Base-by-base conservation (phyloP, 2,888 invertebrate species). In the Standfussiana lucernea region DNA sequence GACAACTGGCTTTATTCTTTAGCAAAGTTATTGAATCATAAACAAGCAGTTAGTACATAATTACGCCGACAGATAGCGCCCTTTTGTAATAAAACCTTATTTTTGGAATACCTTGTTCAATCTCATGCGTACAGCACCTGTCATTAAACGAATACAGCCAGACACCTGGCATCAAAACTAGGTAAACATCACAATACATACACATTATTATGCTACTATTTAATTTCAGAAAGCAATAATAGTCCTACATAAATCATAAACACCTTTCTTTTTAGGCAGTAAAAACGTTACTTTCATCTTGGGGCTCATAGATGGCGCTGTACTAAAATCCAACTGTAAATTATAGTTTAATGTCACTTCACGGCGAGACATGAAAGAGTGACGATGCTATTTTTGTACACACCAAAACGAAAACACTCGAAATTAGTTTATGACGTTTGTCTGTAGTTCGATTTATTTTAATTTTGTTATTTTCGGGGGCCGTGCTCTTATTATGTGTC, bases 401-500 rank as follows among this genome's bases (percentile, higher is more conserved):
- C 91, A 94, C 94, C 95, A 96, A 96, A 96, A 96, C 94, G 96
- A 96, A 96, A 95, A 96, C 96, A 95, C 93, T 96, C 96, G 96
- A 96, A 96, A 96, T 96, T 96, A 96, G 96, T 96, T 96, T 96
- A 96, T 96, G 96, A 96, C 96, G 96, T 94, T 95, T 96, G 96
- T 95, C 96, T 95, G 95, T 95, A 95, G 95, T 96, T 96, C 96
- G 96, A 96, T 96, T 96, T 96, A 96, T 96, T 96, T 96, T 96
- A 95, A 96, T 96, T 96, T 94, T 95, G 96, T 95, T 96, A 96
- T 96, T 96, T 96, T 95, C 92, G 94, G 94, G 94, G 93, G 92
- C 93, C 89, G 90, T 84, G 72, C 92, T 95, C 95, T 95, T 96
- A 95, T 96, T 95, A 93, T 93, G 93, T 92, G 92, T 91, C 88